A percentile compares a stretch with the other conserved stretches of the same genome.
These are phyloP conservation scores for Drosophila tropicalis DNA, from an alignment of 1,140 invertebrate species.

Conservation along the genomic window DNA sequence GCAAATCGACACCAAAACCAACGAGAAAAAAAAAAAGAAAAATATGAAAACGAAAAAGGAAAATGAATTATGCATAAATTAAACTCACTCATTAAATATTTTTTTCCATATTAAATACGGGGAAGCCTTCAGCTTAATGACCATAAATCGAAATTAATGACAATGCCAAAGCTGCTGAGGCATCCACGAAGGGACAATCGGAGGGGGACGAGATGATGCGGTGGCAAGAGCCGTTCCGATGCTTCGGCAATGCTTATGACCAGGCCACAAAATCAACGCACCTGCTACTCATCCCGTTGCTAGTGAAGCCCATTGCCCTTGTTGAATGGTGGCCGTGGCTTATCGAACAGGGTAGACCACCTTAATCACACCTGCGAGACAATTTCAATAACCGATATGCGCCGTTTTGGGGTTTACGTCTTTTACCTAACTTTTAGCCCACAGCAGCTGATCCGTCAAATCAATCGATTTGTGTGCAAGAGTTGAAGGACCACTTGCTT, in stretches of 20 bases:
- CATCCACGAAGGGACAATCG: constrained; percentile 6
- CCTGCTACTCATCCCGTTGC: constrained; percentile 45
- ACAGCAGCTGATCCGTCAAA: constrained; percentile 37
- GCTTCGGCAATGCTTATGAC: constrained; percentile 44
- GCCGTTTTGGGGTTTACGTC: constrained; percentile 53
- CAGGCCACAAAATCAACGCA: constrained; percentile 65
- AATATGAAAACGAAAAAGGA: not conserved
- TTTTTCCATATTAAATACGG: constrained; percentile 58
- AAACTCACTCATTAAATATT: constrained; percentile 69
- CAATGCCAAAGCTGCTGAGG: constrained; percentile 48
- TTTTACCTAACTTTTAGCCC: constrained; percentile 21
- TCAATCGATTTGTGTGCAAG: constrained; percentile 38
- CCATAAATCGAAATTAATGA: constrained; percentile 80
- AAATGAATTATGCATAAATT: constrained; percentile 67
- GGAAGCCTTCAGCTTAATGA: constrained; percentile 71
- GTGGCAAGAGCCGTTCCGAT: constrained; percentile 14
- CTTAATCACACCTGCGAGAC: constrained; percentile 79
- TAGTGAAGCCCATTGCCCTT: constrained; percentile 6
- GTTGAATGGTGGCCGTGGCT: constrained; percentile 1
- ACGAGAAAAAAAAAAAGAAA: constrained; percentile 34
- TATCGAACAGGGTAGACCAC: constrained; percentile 46
- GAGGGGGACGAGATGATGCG: constrained; percentile 4
- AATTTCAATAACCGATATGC: constrained; percentile 79
- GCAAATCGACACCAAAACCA: constrained; percentile 54
- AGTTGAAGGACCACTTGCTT: too few species aligned